These are phyloP conservation scores for Calameuta pallipes DNA, from an alignment of 2,888 invertebrate species.

Conservation along the genomic window DNA sequence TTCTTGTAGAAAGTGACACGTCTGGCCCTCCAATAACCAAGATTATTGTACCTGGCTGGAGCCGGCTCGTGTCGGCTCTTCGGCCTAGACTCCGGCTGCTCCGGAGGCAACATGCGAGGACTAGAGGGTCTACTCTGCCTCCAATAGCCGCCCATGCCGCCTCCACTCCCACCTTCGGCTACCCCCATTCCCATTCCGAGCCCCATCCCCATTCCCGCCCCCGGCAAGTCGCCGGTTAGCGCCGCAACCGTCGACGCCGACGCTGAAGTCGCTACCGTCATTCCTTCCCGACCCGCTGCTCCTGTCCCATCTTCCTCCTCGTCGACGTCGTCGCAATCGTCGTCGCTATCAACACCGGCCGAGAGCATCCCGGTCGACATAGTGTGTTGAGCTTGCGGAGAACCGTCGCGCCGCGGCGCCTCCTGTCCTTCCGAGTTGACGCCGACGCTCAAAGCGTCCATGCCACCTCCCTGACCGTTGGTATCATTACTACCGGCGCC, in stretches of 20 bases:
- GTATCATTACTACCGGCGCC: conserved; percentile 64
- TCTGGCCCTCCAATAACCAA: conserved; percentile 88
- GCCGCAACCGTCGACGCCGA: conserved; percentile 50
- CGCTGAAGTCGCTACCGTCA: conserved; percentile 32
- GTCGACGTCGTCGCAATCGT: conserved; percentile 37
- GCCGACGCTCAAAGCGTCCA: conserved; percentile 66
- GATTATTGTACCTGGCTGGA: conserved; percentile 76
- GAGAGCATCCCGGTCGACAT: conserved; percentile 40
- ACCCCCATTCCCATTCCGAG: conserved; percentile 27
- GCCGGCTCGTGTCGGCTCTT: conserved; percentile 71
- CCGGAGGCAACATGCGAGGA: conserved; percentile 70
- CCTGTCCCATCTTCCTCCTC: conserved; percentile 43
- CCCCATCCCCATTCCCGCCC: conserved; percentile 40
- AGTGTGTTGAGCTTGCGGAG: conserved; percentile 51
- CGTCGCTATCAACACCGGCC: conserved; percentile 37
- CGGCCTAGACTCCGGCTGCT: conserved; percentile 68
- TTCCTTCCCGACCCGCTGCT: conserved; percentile 30
- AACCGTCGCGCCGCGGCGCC: conserved; percentile 65
- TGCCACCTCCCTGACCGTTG: conserved; percentile 67
- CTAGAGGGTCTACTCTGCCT: conserved; percentile 68
- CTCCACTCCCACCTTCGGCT: conserved; percentile 57
- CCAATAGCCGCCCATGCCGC: conserved; percentile 68
- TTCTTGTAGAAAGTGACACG: conserved; percentile 92
- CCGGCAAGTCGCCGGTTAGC: conserved; percentile 40
- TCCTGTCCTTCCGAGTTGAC: conserved; percentile 66